Evolutionary conservation across 2,113 vertebrate species (phyloP).

Genomic region (Cyphotilapia sp.): DNA sequence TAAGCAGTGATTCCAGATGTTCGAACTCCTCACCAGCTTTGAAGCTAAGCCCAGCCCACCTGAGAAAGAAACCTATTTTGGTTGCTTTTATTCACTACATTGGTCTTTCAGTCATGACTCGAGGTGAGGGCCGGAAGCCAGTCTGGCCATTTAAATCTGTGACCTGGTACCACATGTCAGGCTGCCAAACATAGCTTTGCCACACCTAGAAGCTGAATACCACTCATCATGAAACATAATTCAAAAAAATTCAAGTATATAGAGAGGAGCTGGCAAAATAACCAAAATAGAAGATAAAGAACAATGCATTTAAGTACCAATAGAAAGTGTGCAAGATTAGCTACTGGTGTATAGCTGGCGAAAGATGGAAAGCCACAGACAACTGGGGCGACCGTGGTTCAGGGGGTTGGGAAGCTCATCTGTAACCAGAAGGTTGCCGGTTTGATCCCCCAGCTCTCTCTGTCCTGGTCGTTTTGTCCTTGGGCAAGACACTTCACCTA

Average conservation of each 20-base stretch:
- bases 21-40: background rate
- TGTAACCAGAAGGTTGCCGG: background rate
- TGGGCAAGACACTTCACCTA: background rate
- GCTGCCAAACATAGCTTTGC: background rate
- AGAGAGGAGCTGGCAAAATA: background rate
- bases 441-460: background rate
- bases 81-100: background rate
- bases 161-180: background rate
- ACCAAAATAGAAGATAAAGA: background rate
- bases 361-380: background rate
- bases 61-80: background rate
- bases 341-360: background rate
- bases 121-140: fast-evolving
- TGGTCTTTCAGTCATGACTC: background rate
- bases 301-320: background rate
- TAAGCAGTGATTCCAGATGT: background rate
- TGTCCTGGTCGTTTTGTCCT: background rate
- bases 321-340: background rate
- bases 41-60: background rate
- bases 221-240: background rate
- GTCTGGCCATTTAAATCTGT: background rate
- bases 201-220: background rate
- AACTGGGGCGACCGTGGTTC: background rate
- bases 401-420: background rate
- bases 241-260: background rate